Conservation (phyloP, 1,140 invertebrate species). For the Drosophila prosaltans region DNA sequence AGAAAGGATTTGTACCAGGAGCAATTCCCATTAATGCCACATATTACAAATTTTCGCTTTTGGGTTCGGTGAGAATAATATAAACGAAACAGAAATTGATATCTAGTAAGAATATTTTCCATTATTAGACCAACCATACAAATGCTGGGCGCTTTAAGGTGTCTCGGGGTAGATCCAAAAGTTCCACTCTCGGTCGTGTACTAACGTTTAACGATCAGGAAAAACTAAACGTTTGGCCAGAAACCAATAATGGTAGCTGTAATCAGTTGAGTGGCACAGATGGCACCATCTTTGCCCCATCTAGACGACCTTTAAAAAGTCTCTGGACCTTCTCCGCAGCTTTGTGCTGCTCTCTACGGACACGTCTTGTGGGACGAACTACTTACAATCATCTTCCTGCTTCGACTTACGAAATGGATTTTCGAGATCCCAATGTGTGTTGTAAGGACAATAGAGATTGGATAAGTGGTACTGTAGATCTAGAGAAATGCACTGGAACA, state of each 20-base stretch:
- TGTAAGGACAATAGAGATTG: constrained; percentile 87
- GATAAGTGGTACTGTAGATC: constrained; percentile 87
- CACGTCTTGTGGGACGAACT: constrained; percentile 85
- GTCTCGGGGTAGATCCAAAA: constrained; percentile 87
- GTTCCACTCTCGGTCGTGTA: constrained; percentile 87
- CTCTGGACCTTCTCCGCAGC: constrained; percentile 86
- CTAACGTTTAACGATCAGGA: constrained; percentile 85
- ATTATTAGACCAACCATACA: constrained; percentile 33
- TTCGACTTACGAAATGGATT: constrained; percentile 86
- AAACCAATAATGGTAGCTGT: constrained; percentile 84
- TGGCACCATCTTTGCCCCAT: constrained; percentile 88
- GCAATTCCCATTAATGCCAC: constrained; percentile 84
- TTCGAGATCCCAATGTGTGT: constrained; percentile 88
- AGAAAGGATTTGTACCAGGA: constrained; percentile 84
- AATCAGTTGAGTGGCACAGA: constrained; percentile 89
- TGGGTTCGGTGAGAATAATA: constrained; percentile 83
- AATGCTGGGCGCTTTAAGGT: constrained; percentile 84
- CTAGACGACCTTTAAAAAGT: constrained; percentile 85
- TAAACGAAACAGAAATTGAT: constrained; percentile 12
- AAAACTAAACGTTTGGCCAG: constrained; percentile 84
- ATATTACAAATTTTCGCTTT: constrained; percentile 87
- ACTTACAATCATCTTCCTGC: constrained; percentile 87
- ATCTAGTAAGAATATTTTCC: constrained; percentile 74
- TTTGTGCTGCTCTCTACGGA: constrained; percentile 87
- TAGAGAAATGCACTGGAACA: constrained; percentile 85